A percentile compares a stretch with the other conserved stretches of the same genome.
phyloP scores from a whole-genome alignment of 2,888 invertebrate species.

The Dioctria linearis region DNA sequence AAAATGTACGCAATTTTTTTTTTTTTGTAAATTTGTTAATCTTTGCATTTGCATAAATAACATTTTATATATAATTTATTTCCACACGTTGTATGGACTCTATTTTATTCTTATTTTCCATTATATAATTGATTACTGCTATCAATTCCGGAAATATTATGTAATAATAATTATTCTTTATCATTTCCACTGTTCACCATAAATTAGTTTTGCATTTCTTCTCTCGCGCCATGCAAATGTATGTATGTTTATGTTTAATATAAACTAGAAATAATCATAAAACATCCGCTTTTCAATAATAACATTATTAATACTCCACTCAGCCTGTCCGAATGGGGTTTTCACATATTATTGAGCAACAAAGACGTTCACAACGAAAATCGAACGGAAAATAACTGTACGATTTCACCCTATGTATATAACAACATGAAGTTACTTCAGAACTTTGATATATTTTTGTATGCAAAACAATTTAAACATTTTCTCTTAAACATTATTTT shows the following conservation, averaged over 20 bases:
- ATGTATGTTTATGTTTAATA: constrained; percentile 24
- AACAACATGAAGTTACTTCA: constrained; percentile 49
- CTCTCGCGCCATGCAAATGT: constrained; percentile 46
- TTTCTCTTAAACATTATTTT: constrained; percentile 27
- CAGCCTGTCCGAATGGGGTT: not conserved
- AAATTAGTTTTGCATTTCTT: constrained; percentile 44
- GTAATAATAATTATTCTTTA: constrained; percentile 46
- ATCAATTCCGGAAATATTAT: constrained; percentile 54
- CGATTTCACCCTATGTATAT: constrained; percentile 46
- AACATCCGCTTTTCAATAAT: constrained; percentile 35
- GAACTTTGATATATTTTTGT: constrained; percentile 50
- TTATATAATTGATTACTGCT: constrained; percentile 54
- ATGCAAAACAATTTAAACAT: constrained; percentile 48
- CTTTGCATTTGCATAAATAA: constrained; percentile 54
- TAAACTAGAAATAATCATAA: constrained; percentile 49
- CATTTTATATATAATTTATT: constrained; percentile 52
- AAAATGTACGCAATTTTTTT: not conserved
- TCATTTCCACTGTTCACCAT: constrained; percentile 10
- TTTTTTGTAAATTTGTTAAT: constrained; percentile 50
- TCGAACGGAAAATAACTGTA: constrained; percentile 29
- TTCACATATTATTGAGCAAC: constrained; percentile 30
- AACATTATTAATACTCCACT: constrained; percentile 36
- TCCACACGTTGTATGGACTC: constrained; percentile 25
- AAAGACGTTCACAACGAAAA: constrained; percentile 42
- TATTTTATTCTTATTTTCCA: constrained; percentile 50